Conservation (phyloP, 2,113 vertebrate genomes). For the Tricholaema leucomelas region DNA sequence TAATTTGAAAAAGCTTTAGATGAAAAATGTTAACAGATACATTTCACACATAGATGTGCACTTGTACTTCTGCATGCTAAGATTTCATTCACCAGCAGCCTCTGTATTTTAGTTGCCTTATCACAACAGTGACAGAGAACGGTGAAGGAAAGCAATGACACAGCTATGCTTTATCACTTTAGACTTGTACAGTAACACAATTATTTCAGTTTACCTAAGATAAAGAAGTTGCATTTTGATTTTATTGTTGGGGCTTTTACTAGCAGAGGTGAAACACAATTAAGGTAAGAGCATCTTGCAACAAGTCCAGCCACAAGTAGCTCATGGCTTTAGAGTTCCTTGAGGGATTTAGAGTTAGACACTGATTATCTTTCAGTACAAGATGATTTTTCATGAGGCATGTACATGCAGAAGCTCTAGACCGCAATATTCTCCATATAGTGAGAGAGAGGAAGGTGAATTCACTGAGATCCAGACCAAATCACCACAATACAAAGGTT, state of each 20-base stretch:
- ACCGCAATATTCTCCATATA: slow-evolving; percentile 6
- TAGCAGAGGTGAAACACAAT: slow-evolving; percentile 38
- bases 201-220: slow-evolving; percentile 31
- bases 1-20: not conserved
- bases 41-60: not conserved
- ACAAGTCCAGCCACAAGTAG: slow-evolving; percentile 65
- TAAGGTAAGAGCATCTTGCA: slow-evolving; percentile 65
- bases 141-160: not conserved
- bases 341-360: slow-evolving; percentile 77
- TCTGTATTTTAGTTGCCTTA: not conserved
- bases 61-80: not conserved
- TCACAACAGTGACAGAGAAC: not conserved
- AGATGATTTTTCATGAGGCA: slow-evolving; percentile 57
- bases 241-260: slow-evolving; percentile 45
- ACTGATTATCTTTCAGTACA: slow-evolving; percentile 73
- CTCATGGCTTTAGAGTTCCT: slow-evolving; percentile 77
- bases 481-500: not conserved
- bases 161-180: not conserved
- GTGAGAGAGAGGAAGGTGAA: not conserved
- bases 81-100: not conserved
- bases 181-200: not conserved
- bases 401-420: slow-evolving; percentile 18
- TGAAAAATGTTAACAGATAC: not conserved
- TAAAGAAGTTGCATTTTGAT: slow-evolving; percentile 41
- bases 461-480: slow-evolving; percentile 5